These are phyloP conservation scores for Zapus hudsonius DNA, from an alignment of 2,113 vertebrate genomes.

Conservation along the genomic window DNA sequence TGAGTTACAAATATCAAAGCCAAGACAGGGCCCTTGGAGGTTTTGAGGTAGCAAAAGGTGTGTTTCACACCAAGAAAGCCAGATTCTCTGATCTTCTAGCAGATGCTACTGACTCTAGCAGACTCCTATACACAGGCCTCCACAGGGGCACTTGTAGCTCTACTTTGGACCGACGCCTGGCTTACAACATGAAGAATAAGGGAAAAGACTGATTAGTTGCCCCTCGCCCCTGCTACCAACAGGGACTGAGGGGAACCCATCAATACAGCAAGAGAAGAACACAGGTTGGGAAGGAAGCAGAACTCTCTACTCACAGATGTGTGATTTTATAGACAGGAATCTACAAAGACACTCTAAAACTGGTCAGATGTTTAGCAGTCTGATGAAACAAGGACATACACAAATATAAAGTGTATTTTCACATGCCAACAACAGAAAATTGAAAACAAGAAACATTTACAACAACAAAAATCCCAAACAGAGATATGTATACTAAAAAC, in stretches of 20 bases:
- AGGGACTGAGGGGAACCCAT: fast-evolving
- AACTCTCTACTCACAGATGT: fast-evolving
- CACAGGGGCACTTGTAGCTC: not conserved
- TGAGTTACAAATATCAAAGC: not conserved
- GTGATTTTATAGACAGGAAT: not conserved
- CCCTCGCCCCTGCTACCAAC: fast-evolving
- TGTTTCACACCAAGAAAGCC: not conserved
- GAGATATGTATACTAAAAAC: not conserved
- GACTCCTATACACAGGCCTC: not conserved
- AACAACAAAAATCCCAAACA: not conserved
- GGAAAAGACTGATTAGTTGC: not conserved
- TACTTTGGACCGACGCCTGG: not conserved
- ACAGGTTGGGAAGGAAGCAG: too few species aligned
- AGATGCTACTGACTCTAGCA: fast-evolving
- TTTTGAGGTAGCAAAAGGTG: fast-evolving
- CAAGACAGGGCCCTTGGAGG: not conserved
- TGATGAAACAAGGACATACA: not conserved
- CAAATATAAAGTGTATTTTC: not conserved
- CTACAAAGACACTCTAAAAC: not conserved
- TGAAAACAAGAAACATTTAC: too few species aligned
- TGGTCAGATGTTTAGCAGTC: not conserved
- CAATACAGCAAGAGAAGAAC: fast-evolving
- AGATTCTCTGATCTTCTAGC: fast-evolving
- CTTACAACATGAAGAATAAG: not conserved
- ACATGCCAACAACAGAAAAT: fast-evolving